Conservation (phyloP, 92 coral and sea anemone genomes). For the Zoanthus solanderi region DNA sequence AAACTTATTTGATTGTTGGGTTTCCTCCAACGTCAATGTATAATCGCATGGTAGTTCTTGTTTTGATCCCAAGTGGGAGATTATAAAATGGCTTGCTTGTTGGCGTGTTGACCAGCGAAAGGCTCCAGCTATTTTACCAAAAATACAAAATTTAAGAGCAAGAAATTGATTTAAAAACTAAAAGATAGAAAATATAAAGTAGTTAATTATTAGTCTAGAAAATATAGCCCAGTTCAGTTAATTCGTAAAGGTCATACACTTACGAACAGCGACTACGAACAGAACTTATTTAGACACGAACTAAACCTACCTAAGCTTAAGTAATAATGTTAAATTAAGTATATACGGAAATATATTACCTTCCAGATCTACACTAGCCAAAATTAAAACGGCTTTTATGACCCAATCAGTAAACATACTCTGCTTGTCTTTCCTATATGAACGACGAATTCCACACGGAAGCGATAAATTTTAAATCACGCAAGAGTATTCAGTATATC, state of each 20-base stretch:
- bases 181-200: neutral
- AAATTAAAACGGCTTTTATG: neutral
- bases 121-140: neutral
- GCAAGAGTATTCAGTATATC: neutral
- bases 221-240: neutral
- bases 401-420: conserved; percentile 19
- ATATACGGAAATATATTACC: neutral
- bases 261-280: neutral
- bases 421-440: neutral
- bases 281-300: neutral
- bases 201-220: neutral
- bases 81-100: conserved; percentile 54
- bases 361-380: neutral
- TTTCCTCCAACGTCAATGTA: conserved; percentile 43
- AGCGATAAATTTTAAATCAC: neutral
- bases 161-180: neutral
- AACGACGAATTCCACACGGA: neutral
- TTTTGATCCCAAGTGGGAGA: conserved; percentile 37
- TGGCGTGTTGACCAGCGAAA: conserved; percentile 60
- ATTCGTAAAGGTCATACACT: neutral
- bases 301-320: neutral
- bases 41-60: conserved; percentile 52
- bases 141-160: neutral
- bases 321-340: neutral
- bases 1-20: conserved; percentile 32